Evolutionary conservation across 1,140 invertebrate genomes (phyloP).

Genomic region (Heliconius nattereri): DNA sequence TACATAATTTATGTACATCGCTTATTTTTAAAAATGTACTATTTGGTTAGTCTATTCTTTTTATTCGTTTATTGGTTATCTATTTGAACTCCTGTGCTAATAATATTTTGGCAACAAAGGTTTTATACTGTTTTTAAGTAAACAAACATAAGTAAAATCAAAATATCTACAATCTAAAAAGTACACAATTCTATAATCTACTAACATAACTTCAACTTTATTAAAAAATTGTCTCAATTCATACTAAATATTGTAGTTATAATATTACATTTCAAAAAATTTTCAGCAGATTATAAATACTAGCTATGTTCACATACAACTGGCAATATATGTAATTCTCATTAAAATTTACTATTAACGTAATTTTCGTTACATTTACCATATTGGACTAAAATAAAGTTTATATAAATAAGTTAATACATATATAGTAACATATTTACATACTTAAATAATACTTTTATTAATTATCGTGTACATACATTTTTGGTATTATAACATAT

Average conservation of each 20-base stretch:
- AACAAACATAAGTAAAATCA: not conserved
- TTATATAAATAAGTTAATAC: slow-evolving; percentile 12
- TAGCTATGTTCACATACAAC: no score
- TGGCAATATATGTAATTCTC: no score
- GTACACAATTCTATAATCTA: no score
- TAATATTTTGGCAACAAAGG: not conserved
- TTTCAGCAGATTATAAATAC: not conserved
- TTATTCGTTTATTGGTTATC: not conserved
- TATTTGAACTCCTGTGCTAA: not conserved
- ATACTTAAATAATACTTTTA: slow-evolving; percentile 15
- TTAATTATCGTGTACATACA: slow-evolving; percentile 31
- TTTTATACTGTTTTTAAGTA: not conserved
- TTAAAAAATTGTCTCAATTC: no score
- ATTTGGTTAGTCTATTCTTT: not conserved
- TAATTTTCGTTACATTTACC: not conserved
- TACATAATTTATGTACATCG: not conserved
- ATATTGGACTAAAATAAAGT: not conserved
- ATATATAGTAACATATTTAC: slow-evolving; percentile 2
- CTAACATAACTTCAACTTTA: no score
- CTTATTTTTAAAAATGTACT: not conserved
- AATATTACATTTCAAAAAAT: no score
- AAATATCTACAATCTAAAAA: not conserved
- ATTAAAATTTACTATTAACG: not conserved
- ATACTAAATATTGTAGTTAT: no score
- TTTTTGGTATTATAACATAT: slow-evolving; percentile 45